Evolutionary conservation across 2,888 invertebrate species (phyloP).

Genomic region (Mimumesa dahlbomi): DNA sequence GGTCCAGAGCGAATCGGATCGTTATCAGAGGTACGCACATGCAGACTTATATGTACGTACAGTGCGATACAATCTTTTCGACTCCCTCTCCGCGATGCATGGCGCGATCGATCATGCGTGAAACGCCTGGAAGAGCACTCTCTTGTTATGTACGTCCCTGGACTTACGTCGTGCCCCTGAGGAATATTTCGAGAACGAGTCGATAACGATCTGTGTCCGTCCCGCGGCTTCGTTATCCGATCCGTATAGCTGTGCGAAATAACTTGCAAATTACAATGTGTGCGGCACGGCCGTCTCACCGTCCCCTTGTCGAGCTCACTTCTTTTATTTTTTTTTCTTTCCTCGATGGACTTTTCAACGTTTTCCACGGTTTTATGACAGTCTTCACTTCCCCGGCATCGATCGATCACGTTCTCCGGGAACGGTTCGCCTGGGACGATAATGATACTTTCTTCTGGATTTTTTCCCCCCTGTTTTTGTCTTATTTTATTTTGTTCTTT

Average conservation of each 20-base stretch:
- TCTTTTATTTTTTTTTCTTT: too few relatives aligned
- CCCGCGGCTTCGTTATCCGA: slow-evolving; percentile 65
- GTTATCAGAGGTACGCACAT: slow-evolving; percentile 17
- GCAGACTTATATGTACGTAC: slow-evolving; percentile 5
- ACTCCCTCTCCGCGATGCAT: slow-evolving; percentile 31
- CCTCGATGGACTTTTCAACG: slow-evolving; percentile 32
- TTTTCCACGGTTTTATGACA: slow-evolving; percentile 42
- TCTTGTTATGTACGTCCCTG: slow-evolving; percentile 58
- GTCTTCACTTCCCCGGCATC: slow-evolving; percentile 18
- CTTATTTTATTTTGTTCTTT: not conserved
- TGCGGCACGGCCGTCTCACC: slow-evolving; percentile 39
- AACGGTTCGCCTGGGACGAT: slow-evolving; percentile 8
- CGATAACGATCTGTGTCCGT: slow-evolving; percentile 64
- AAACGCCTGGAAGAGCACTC: slow-evolving; percentile 52
- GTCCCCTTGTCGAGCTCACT: slow-evolving; percentile 13
- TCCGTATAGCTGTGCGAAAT: slow-evolving; percentile 59
- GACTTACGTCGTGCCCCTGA: slow-evolving; percentile 50
- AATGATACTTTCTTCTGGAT: slow-evolving; percentile 14
- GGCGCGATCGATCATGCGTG: slow-evolving; percentile 59
- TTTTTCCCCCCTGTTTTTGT: slow-evolving; percentile 12
- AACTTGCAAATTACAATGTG: slow-evolving; percentile 63
- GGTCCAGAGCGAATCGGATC: slow-evolving; percentile 26
- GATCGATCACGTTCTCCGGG: slow-evolving; percentile 22
- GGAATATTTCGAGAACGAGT: slow-evolving; percentile 63
- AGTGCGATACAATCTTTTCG: slow-evolving; percentile 36